phyloP scores from a whole-genome alignment of 2,113 vertebrate genomes.

The Heterotilapia buettikoferi region DNA sequence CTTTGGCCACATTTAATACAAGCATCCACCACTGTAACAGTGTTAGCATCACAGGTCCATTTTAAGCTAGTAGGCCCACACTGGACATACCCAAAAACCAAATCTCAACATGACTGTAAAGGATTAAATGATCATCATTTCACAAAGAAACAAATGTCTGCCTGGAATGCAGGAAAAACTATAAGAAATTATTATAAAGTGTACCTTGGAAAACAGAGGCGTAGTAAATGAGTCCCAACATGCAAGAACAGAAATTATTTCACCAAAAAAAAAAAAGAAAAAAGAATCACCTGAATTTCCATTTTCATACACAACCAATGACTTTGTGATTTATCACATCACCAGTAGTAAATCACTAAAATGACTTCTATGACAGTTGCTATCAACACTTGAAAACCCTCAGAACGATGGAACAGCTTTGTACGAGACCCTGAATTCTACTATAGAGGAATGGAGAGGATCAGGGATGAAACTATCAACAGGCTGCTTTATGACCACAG shows the following conservation, averaged over 20 bases:
- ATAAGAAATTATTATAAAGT: neutral
- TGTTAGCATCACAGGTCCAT: neutral
- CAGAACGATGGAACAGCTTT: neutral
- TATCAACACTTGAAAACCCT: neutral
- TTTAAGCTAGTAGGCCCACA: neutral
- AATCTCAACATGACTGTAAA: neutral
- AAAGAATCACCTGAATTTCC: neutral
- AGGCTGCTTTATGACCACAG: constrained; percentile 33
- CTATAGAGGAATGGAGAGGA: neutral
- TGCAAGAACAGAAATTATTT: neutral
- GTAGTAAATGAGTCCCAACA: neutral
- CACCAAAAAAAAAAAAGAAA: neutral
- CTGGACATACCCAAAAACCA: neutral
- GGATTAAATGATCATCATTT: neutral
- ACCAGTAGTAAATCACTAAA: neutral
- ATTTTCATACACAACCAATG: neutral
- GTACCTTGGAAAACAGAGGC: neutral
- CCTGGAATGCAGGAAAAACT: neutral
- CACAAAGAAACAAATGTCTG: neutral
- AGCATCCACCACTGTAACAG: neutral
- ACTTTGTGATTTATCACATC: neutral
- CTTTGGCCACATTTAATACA: neutral
- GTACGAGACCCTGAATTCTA: neutral
- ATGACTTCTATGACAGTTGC: neutral
- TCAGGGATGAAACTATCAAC: constrained; percentile 16